Conservation (phyloP, 2,888 invertebrate species). For the Conops quadrifasciatus region DNA sequence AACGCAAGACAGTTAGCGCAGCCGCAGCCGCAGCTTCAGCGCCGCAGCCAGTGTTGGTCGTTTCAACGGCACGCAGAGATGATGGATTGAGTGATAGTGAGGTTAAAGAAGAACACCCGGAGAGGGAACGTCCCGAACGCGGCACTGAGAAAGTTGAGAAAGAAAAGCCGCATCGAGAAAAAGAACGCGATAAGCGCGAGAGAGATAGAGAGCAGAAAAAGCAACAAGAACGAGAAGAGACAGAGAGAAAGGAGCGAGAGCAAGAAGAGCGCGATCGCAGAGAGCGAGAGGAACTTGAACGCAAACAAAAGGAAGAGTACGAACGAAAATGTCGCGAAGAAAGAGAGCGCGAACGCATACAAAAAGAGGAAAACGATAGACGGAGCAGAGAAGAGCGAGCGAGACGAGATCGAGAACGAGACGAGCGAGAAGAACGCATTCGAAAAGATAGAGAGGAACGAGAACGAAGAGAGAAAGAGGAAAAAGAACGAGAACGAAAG, state of each 20-base stretch:
- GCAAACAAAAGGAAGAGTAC: constrained; percentile 48
- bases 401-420: too few relatives aligned
- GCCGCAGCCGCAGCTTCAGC: constrained; percentile 51
- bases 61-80: constrained; percentile 48
- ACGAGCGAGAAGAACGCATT: constrained; percentile 51
- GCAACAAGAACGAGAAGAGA: constrained; percentile 33
- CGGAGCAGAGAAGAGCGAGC: constrained; percentile 41
- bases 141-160: constrained; percentile 43
- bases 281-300: constrained; percentile 61
- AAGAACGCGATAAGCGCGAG: constrained; percentile 59
- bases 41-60: constrained; percentile 46
- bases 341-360: constrained; percentile 49
- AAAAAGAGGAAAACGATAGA: constrained; percentile 58
- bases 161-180: constrained; percentile 47
- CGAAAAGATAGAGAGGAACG: constrained; percentile 60
- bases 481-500: constrained; percentile 53
- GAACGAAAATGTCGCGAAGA: constrained; percentile 49
- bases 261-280: constrained; percentile 50
- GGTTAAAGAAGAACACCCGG: constrained; percentile 40
- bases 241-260: constrained; percentile 45
- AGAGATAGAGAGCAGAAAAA: constrained; percentile 18
- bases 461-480: constrained; percentile 50
- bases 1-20: constrained; percentile 53
- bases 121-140: constrained; percentile 44
- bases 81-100: constrained; percentile 55